A percentile compares a stretch with the other conserved stretches of the same genome.
Evolutionary conservation across 2,888 invertebrate genomes (phyloP).

Genomic region (Drosophila anomelani): DNA sequence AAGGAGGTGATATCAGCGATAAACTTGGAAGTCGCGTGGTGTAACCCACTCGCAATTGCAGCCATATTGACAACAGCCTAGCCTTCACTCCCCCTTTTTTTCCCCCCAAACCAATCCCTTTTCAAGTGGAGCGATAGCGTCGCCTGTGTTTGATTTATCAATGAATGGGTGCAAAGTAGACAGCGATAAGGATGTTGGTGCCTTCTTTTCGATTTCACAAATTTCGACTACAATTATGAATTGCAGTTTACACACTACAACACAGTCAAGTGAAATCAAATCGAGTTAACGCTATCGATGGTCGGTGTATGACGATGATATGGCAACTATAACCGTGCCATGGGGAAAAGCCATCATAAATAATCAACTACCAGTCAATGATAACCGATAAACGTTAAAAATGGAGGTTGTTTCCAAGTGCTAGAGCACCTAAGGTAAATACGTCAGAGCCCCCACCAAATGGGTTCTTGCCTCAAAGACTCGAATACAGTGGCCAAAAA

Average conservation of each 20-base stretch:
- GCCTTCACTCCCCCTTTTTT: conserved; percentile 6
- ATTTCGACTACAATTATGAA: conserved; percentile 30
- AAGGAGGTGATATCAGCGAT: conserved; percentile 44
- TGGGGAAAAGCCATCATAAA: conserved; percentile 58
- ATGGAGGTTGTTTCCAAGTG: conserved; percentile 3
- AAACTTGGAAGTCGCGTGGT: conserved; percentile 40
- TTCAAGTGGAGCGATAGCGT: conserved; percentile 25
- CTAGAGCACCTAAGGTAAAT: conserved; percentile 4
- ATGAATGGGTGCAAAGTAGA: conserved; percentile 63
- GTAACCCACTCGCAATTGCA: conserved; percentile 36
- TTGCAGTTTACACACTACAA: conserved; percentile 23
- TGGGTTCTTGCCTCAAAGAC: conserved; percentile 18
- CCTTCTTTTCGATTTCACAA: conserved; percentile 23
- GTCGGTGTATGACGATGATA: conserved; percentile 48
- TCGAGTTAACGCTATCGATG: conserved; percentile 34
- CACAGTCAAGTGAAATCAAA: conserved; percentile 37
- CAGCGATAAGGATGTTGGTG: conserved; percentile 53
- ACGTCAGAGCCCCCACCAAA: conserved; percentile 32
- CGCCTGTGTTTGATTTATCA: conserved; percentile 58
- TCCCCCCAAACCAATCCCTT: neutral
- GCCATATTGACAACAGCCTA: conserved; percentile 29
- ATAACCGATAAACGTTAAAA: conserved; percentile 17
- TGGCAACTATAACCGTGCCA: conserved; percentile 47
- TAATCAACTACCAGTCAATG: conserved; percentile 22
- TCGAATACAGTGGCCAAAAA: neutral